Evolutionary conservation across 2,888 invertebrate genomes (phyloP), one percentile per base, ranked within the genome.

Genomic region (Oxytorus armatus): DNA sequence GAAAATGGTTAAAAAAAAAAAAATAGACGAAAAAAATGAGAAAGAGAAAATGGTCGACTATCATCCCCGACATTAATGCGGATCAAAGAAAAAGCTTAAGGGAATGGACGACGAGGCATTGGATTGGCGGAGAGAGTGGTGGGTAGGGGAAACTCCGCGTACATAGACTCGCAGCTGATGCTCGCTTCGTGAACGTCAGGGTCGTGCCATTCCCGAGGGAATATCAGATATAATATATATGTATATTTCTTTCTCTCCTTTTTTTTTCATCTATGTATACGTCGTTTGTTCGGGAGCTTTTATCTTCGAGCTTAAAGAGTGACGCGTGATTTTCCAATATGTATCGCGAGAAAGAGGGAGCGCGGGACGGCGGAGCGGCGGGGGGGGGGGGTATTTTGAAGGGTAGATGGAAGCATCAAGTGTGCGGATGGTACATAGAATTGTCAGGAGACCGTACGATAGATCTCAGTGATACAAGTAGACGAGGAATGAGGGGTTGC

Each of bases 61-160:
- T 39, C 76, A 76, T 85, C 79, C 80, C 61, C 70, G 69, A 81
- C 83, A 87, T 88, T 89, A 88, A 89, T 88, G 86, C 83, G 86
- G 88, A 88, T 89, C 89, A 89, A 89, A 89, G 88, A 86, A 82
- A 72, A 61, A 80, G 84, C 83, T 66, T 59, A 42, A 84, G 82
- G 88, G 90, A 89, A 89, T 89, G 87, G 89, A 89, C 86, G 84
- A 84, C n/a, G n/a, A n/a, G n/a, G n/a, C n/a, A n/a, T n/a, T n/a
- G n/a, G n/a, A n/a, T n/a, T n/a, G n/a, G n/a, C n/a, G 84, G 84
- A 82, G 83, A 78, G 74, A 57, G 25, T 77, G 66, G 69, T 21
- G 42, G 55, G 55, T n/a, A n/a, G 10, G 10, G 21, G 29, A 44
- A 69, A 65, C 36, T 68, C 25, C 39, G 39, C 69, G 36, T 14